phyloP scores from a whole-genome alignment of 2,888 invertebrate species.

The Tenthredo scrophulariae region DNA sequence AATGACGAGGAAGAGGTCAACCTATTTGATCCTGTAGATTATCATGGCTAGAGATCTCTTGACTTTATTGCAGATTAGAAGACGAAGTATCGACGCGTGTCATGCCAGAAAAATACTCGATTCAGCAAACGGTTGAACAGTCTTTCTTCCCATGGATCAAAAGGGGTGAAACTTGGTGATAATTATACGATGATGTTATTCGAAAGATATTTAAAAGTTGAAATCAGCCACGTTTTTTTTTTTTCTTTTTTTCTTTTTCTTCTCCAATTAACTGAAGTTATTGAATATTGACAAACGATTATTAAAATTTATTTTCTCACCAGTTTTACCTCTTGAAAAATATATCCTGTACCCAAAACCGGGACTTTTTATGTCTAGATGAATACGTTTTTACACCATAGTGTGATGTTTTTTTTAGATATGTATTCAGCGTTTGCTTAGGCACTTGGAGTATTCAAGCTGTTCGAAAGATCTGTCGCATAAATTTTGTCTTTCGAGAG shows the following conservation, averaged over 20 bases:
- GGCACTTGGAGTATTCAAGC: neutral
- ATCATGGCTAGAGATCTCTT: constrained; percentile 5
- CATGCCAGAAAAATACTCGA: no score
- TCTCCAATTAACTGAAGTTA: neutral
- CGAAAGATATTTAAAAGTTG: neutral
- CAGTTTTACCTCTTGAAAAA: neutral
- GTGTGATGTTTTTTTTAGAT: neutral
- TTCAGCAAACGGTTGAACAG: neutral
- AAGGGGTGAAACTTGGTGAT: neutral
- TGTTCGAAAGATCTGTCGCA: neutral
- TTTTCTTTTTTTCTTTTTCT: no score
- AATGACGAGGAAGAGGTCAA: constrained; percentile 47
- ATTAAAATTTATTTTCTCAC: neutral
- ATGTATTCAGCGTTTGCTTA: neutral
- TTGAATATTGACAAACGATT: neutral
- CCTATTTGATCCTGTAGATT: neutral
- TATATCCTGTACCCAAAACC: neutral
- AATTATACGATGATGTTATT: neutral
- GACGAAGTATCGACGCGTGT: neutral
- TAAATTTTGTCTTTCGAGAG: neutral
- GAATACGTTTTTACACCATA: constrained; percentile 1
- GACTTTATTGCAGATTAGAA: neutral
- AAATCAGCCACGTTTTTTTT: neutral
- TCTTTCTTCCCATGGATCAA: neutral
- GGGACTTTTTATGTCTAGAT: neutral